A percentile compares a stretch with the other conserved stretches of the same genome.
phyloP scores from a whole-genome alignment of 2,113 vertebrate genomes.

The Aythya baeri region DNA sequence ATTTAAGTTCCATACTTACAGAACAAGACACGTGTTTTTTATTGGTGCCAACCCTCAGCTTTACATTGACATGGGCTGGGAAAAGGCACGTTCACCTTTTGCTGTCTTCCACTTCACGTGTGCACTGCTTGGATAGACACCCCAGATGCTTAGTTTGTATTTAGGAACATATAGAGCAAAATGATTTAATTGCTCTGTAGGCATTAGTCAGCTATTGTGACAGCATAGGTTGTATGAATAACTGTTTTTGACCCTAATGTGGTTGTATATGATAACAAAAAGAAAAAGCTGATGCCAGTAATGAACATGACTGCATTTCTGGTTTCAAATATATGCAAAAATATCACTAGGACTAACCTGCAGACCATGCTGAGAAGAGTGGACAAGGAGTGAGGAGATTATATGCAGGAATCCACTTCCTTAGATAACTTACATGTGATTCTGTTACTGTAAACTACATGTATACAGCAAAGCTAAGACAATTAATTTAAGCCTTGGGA shows the following conservation, averaged over 20 bases:
- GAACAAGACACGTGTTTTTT: neutral
- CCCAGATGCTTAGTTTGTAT: fast-evolving
- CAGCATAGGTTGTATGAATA: neutral
- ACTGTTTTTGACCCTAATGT: neutral
- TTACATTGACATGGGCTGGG: neutral
- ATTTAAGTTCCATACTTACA: fast-evolving
- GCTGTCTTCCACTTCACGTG: fast-evolving
- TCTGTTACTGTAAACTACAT: neutral
- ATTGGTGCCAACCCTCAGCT: fast-evolving
- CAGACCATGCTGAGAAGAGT: neutral
- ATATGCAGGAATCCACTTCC: neutral
- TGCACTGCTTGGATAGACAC: neutral
- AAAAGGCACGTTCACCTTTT: neutral
- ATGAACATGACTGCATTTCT: neutral
- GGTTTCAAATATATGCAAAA: neutral
- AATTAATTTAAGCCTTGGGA: neutral
- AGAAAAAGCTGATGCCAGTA: neutral
- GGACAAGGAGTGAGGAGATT: neutral
- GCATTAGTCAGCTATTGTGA: neutral
- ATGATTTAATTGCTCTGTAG: neutral
- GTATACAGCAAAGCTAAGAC: neutral
- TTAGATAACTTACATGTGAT: neutral
- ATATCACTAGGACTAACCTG: neutral
- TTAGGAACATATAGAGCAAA: neutral
- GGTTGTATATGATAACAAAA: no score